Base-by-base conservation (phyloP, 2,888 invertebrate species). In the Hemistola chrysoprasaria region DNA sequence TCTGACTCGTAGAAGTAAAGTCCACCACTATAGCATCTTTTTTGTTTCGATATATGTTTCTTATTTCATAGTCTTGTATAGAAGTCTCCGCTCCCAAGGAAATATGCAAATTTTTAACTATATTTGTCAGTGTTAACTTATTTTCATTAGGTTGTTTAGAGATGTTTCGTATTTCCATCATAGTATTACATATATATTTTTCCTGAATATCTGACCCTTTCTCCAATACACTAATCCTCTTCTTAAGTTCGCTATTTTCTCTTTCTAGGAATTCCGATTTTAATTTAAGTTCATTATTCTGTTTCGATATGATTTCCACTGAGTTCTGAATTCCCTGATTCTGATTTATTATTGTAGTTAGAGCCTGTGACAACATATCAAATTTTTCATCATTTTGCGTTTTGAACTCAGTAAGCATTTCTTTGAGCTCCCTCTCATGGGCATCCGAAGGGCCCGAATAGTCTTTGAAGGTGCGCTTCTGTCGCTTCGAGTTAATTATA, bases 31-130 rank as follows among this genome's bases (percentile, higher is more conserved):
- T 31, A 3, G 53, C 9, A 8, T 45, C 40, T 9, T 40, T 22
- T 21, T 46, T 50, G 0, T 8, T 36, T 0, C 51, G 31, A 10
- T 38, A 47, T 0, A 56, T 34, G 11, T 49, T 37, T 9, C 40
- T 36, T 3, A 57, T 47, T 16, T 53, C 56, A 0, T 20, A 8
- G 1, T 43, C 28, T 11, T 27, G 23, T 0, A 54, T 11, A 1
- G 49, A 29, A 0, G 22, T 6, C 9, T 42, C 26, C 1, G 38
- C 9, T 0, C 32, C 38, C 3, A 57, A 7, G 0, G 31, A 33
- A 6, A 7, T 5, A 4, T 44, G 23, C 4, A 54, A 33, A 0
- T 34, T 40, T 8, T 44, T 8, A 1, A 53, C 20, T 4, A 48
- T 34, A 1, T 27, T 29, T 0, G 23, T 22, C 1, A 53, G 22